Evolutionary conservation across 1,140 invertebrate species (phyloP), one percentile per base, ranked within the genome.

Genomic region (Homalodisca vitripennis): DNA sequence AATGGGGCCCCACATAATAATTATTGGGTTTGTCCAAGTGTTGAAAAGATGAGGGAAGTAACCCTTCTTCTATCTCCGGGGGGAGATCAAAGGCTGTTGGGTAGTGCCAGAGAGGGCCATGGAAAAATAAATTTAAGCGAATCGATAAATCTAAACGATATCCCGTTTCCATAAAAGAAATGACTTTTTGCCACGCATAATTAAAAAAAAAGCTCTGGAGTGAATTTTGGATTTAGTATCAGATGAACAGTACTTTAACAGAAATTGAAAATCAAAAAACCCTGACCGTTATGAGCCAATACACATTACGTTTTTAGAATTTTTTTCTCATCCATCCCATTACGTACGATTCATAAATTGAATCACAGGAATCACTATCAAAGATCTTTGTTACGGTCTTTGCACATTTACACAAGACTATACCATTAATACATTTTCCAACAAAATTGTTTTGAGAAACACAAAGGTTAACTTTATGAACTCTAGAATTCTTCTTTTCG

Each of bases 181-280:
- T 32, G n/a, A n/a, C n/a, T 63, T 63, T 29, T 27, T 71, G 0
- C 73, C 73, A 0, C 63, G 70, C 27, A 74, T 69, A 51, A 76
- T 73, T 32, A 77, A n/a, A n/a, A n/a, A n/a, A n/a, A n/a, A n/a
- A n/a, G 3, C 2, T n/a, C n/a, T 1, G 73, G 72, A 20, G 66
- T 22, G 41, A 32, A 53, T 31, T 71, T 12, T 29, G 66, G 70
- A 29, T 66, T 34, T 34, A 64, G 41, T 3, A 72, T 29, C 2
- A 76, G 22, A n/a, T n/a, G n/a, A n/a, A n/a, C n/a, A n/a, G 67
- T 73, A 71, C 3, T 55, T n/a, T 29, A 77, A 31, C 48, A 77
- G 69, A 67, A 77, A 77, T 67, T 75, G 76, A 0, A 66, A 51
- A 26, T 75, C 75, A 31, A 74, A 76, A 0, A n/a, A n/a, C 68